Evolutionary conservation across 2,797 vertebrate genomes (phyloP), one percentile per base, ranked within the genome.

Genomic region (Loriculus beryllinus): DNA sequence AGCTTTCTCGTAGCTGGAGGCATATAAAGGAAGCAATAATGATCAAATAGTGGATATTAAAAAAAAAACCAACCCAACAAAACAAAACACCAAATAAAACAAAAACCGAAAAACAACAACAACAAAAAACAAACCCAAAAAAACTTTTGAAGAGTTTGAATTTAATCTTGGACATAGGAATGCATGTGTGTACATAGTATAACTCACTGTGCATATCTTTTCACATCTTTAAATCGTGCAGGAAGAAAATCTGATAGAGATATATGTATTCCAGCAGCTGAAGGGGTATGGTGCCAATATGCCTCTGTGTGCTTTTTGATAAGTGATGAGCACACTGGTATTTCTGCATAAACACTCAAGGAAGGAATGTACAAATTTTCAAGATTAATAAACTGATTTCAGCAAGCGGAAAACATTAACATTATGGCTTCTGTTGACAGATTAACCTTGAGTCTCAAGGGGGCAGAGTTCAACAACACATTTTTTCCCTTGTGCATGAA

Each of bases 1-100:
- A 72, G 35, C 22, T 35, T 54, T 65, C 0, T 0, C 11, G 6
- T 26, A 52, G 35, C 39, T 65, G 22, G 17, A 94, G n/a, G 3
- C 35, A 20, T 29, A 31, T 7, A 67, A 71, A 78, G 19, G 45
- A 18, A 63, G 11, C 8, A 68, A n/a, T 15, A 68, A 35, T 15
- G 2, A 71, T 64, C 28, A 65, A 80, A 74, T 7, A 74, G 5
- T 22, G 19, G 82, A 57, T n/a, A 56, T 9, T 9, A 54, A 45
- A 84, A 72, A 59, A 33, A 14, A 33, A 23, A 14, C 14, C 67
- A 21, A 45, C 20, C n/a, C n/a, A n/a, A n/a, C n/a, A n/a, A 4
- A 25, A 25, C 12, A 47, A 31, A 4, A 18, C 60, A 76, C 14
- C 9, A 33, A 14, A 22, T 25, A 25, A 14, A 59, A 33, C 22